phyloP scores from a whole-genome alignment of 2,888 invertebrate genomes.

The Tinea semifulvella region DNA sequence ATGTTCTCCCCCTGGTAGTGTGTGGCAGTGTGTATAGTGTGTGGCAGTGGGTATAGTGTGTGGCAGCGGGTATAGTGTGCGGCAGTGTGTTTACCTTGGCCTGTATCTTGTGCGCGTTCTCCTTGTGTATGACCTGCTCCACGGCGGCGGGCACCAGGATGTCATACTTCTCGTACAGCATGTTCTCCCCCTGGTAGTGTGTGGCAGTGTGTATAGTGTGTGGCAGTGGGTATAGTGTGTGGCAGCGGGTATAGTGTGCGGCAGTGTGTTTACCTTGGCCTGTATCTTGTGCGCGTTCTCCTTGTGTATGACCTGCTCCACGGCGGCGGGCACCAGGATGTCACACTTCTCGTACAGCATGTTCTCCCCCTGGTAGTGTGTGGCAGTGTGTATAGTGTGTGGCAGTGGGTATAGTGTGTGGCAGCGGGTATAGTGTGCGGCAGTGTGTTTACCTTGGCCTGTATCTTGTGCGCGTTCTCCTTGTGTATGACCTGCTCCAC shows the following conservation, averaged over 20 bases:
- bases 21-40: no score
- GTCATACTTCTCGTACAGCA: conserved; percentile 93
- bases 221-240: no score
- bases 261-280: conserved; percentile 84
- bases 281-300: conserved; percentile 91
- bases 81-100: conserved; percentile 86
- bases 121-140: conserved; percentile 92
- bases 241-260: no score
- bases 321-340: conserved; percentile 95
- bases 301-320: conserved; percentile 92
- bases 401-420: no score
- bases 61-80: no score
- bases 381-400: no score
- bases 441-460: conserved; percentile 87
- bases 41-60: no score
- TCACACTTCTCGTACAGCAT: conserved; percentile 93
- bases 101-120: conserved; percentile 89
- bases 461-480: conserved; percentile 88
- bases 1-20: conserved; percentile 82
- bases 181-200: conserved; percentile 79
- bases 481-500: conserved; percentile 92
- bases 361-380: conserved; percentile 80
- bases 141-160: conserved; percentile 96
- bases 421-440: no score
- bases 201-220: no score